Percentiles rank a stretch among this genome's conserved stretches.
Conservation (phyloP, 2,113 vertebrate species). For the Toxotes chatareus region DNA sequence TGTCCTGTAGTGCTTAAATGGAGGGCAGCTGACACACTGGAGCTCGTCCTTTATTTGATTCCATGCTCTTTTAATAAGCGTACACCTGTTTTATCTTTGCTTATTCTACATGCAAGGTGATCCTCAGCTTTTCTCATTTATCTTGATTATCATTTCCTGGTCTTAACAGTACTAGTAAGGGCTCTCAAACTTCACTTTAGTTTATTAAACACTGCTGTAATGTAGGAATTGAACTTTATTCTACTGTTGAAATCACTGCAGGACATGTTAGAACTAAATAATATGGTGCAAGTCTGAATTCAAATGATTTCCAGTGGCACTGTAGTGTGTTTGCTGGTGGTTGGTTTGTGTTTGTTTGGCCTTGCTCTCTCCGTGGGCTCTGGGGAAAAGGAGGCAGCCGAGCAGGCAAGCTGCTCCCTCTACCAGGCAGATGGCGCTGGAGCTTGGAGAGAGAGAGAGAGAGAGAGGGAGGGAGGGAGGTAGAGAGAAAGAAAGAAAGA, state of each 20-base stretch:
- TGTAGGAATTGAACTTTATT: not conserved
- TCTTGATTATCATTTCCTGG: not conserved
- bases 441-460: slow-evolving; percentile 1
- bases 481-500: not conserved
- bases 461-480: not conserved
- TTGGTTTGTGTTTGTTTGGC: slow-evolving; percentile 32
- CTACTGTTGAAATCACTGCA: not conserved
- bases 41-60: slow-evolving; percentile 16
- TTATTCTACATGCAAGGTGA: not conserved
- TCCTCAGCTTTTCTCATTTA: not conserved
- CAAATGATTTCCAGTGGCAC: slow-evolving; percentile 12
- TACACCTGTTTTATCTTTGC: not conserved
- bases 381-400: slow-evolving; percentile 58
- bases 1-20: slow-evolving; percentile 21
- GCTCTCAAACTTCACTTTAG: not conserved
- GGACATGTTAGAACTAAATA: not conserved
- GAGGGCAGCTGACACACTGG: slow-evolving; percentile 19
- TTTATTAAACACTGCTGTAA: not conserved
- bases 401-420: slow-evolving; percentile 70
- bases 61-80: not conserved
- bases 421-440: slow-evolving; percentile 71
- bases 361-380: slow-evolving; percentile 37
- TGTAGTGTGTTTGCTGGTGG: slow-evolving; percentile 31
- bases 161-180: not conserved
- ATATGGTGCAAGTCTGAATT: not conserved